Evolutionary conservation across 2,888 invertebrate genomes (phyloP).

Genomic region (Eulithis testata): DNA sequence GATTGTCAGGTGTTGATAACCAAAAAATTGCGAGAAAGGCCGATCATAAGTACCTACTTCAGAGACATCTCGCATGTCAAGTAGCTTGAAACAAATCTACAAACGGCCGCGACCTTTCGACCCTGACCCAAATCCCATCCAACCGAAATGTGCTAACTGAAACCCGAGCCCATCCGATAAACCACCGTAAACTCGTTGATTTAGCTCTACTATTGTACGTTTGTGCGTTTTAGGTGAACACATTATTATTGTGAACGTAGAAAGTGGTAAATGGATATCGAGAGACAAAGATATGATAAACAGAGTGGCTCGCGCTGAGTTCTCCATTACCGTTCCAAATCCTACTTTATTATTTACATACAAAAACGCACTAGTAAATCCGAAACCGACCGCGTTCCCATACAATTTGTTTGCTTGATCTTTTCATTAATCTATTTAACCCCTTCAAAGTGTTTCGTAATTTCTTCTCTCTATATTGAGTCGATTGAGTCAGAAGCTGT

Average conservation of each 20-base stretch:
- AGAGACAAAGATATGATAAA: slow-evolving; percentile 37
- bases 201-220: slow-evolving; percentile 24
- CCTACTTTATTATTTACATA: background rate
- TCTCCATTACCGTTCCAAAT: slow-evolving; percentile 9
- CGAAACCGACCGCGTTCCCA: too few relatives aligned
- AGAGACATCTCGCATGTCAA: slow-evolving; percentile 30
- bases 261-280: slow-evolving; percentile 34
- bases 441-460: too few relatives aligned
- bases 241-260: slow-evolving; percentile 7
- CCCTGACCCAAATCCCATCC: slow-evolving; percentile 31
- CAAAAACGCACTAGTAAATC: too few relatives aligned
- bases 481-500: too few relatives aligned
- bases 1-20: background rate
- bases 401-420: too few relatives aligned
- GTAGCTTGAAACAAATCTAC: slow-evolving; percentile 30
- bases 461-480: too few relatives aligned
- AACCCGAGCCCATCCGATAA: slow-evolving; percentile 6
- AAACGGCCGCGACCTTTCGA: slow-evolving; percentile 25
- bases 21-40: slow-evolving; percentile 4
- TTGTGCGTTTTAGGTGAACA: background rate
- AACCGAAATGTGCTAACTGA: slow-evolving; percentile 20
- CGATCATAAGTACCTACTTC: slow-evolving; percentile 3
- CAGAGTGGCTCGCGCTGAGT: slow-evolving; percentile 21
- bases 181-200: slow-evolving; percentile 14
- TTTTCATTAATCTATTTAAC: too few relatives aligned